Evolutionary conservation across 2,888 invertebrate genomes (phyloP), one percentile per base, ranked within the genome.

Genomic region (Ophioninae sp.): DNA sequence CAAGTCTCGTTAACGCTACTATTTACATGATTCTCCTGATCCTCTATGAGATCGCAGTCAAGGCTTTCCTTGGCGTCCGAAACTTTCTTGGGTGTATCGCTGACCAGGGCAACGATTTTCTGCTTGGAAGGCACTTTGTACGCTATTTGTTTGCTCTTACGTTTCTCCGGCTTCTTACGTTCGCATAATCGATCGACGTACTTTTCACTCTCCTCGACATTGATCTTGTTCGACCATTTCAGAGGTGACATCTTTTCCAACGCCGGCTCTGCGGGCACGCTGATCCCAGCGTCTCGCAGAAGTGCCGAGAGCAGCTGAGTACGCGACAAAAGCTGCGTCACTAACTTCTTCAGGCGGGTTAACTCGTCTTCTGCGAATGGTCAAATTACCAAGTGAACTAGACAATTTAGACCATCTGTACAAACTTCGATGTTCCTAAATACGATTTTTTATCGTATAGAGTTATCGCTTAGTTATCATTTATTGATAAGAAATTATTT

Each of bases 201-300:
- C 23, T 88, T 89, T 72, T 92, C 91, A 22, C 86, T 87, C 13
- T 90, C 90, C 64, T 91, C 92, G 6, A 91, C 89, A 75, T 91
- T 93, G 64, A 93, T 90, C 87, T 92, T 92, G 82, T 92, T 93
- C 5, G 92, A 92, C 92, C 93, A 92, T 82, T 92, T 92, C 8
- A 92, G 87, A 0, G 93, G 91, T 13, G 92, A 92, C 84, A 93
- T 91, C 85, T 92, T 93, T 84, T 93, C 93, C 67, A 93, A 83
- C 5, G 92, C 92, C 75, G 93, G 93, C 78, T 93, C 93, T 5
- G 91, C 91, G 6, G 93, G 93, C 5, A 92, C 90, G 41, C 90
- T 88, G 58, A 93, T 93, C 22, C 93, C 93, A 74, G 93, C 93
- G 61, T 93, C 91, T 86, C 91, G 89, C 39, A 93, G 82, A 41